These are phyloP conservation scores for Tachuris rubrigastra DNA, from an alignment of 2,113 vertebrate species.

Conservation along the genomic window DNA sequence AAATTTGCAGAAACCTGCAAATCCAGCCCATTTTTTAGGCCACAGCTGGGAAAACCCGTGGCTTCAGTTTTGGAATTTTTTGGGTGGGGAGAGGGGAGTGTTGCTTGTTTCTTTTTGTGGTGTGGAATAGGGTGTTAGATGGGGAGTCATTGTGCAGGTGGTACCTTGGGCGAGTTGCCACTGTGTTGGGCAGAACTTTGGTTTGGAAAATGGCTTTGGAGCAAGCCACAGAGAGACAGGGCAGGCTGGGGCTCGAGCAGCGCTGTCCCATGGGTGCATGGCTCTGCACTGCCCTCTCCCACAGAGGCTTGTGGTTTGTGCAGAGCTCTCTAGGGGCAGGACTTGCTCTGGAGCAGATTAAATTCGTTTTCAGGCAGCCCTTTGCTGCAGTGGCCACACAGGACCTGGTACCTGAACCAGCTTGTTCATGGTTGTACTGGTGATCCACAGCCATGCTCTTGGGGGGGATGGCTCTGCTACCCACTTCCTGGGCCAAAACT, in stretches of 20 bases:
- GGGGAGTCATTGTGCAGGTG: not conserved
- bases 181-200: not conserved
- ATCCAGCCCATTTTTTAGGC: not conserved
- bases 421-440: not conserved
- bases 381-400: not conserved
- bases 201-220: not conserved
- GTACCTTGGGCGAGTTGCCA: not conserved
- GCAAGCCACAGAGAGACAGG: not conserved
- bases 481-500: rapidly evolving
- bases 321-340: not conserved
- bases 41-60: not conserved
- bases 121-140: rapidly evolving
- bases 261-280: rapidly evolving
- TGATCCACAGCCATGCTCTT: not conserved
- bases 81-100: not conserved
- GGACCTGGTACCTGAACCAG: not conserved
- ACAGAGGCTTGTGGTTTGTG: not conserved
- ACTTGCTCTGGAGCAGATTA: not conserved
- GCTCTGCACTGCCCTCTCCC: not conserved
- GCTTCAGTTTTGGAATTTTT: not conserved
- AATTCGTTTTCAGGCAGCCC: not conserved
- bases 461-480: not conserved
- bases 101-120: not conserved
- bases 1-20: not conserved
- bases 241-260: not conserved